These are phyloP conservation scores for Priocnemis perturbator DNA, from an alignment of 2,888 invertebrate species.

Conservation along the genomic window DNA sequence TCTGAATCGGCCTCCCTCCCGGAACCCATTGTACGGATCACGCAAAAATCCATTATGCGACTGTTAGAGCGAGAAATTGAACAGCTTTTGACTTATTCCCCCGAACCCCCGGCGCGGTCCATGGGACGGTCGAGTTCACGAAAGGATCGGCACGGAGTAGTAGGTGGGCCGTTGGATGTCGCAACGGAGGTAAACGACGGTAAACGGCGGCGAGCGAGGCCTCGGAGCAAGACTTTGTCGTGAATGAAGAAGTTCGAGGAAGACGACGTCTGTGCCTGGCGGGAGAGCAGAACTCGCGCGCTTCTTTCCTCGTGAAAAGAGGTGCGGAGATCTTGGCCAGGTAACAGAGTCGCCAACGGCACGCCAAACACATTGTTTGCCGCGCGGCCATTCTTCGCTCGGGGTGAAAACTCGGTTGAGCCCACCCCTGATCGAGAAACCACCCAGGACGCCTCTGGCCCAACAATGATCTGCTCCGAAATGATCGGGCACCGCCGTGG, in stretches of 20 bases:
- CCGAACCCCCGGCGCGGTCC: constrained; percentile 54
- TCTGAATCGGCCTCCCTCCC: no score
- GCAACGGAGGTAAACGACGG: constrained; percentile 11
- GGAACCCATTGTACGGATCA: no score
- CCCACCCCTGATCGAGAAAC: constrained; percentile 35
- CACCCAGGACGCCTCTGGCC: constrained; percentile 52
- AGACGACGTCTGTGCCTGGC: constrained; percentile 11
- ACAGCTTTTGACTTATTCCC: constrained; percentile 57
- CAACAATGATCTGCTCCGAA: constrained; percentile 51
- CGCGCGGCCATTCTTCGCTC: neutral
- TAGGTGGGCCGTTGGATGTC: constrained; percentile 38
- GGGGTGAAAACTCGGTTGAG: constrained; percentile 43
- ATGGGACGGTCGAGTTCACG: constrained; percentile 31
- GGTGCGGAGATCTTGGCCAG: constrained; percentile 27
- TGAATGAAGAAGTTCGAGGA: constrained; percentile 15
- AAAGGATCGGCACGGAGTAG: constrained; percentile 24
- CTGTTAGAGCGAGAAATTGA: constrained; percentile 66
- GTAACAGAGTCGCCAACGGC: constrained; percentile 22
- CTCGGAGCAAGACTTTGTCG: neutral
- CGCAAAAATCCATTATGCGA: constrained; percentile 58
- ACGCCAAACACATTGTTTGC: constrained; percentile 36
- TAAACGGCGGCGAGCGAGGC: neutral
- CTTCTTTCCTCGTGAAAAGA: constrained; percentile 41
- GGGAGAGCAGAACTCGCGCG: constrained; percentile 36
- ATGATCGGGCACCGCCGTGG: constrained; percentile 41